Evolutionary conservation across 2,888 invertebrate genomes (phyloP).

Genomic region (Punctoribates punctum): DNA sequence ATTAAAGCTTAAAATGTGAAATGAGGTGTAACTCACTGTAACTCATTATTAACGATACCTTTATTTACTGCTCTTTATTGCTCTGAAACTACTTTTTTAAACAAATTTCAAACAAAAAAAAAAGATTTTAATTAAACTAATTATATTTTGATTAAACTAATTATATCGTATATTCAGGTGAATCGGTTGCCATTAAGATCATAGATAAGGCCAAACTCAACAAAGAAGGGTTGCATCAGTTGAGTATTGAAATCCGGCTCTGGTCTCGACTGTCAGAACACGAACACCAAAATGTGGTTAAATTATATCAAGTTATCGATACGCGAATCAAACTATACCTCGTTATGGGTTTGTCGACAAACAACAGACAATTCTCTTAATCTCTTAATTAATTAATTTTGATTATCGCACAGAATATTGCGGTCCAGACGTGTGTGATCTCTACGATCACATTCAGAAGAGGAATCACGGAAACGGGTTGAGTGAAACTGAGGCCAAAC

Average conservation of each 20-base stretch:
- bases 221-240: constrained; percentile 88
- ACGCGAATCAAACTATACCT: constrained; percentile 95
- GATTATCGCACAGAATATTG: constrained; percentile 50
- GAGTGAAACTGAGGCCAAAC: constrained; percentile 42
- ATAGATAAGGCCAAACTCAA: constrained; percentile 98
- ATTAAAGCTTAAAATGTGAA: neutral
- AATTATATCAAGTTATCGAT: constrained; percentile 98
- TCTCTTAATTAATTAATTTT: neutral
- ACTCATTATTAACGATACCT: no score
- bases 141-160: neutral
- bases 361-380: no score
- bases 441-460: constrained; percentile 97
- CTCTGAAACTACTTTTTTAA: no score
- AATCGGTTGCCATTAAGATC: constrained; percentile 63
- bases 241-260: constrained; percentile 76
- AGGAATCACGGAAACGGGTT: constrained; percentile 52
- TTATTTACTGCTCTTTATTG: no score
- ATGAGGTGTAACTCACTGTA: neutral
- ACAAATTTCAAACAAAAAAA: no score
- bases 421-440: constrained; percentile 84
- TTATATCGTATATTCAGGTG: constrained; percentile 46
- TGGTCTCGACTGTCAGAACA: constrained; percentile 58
- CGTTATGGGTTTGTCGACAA: constrained; percentile 42
- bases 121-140: no score
- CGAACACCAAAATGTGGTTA: constrained; percentile 97